Conservation (phyloP, 2,888 invertebrate species). For the Agrochola lychnidis region DNA sequence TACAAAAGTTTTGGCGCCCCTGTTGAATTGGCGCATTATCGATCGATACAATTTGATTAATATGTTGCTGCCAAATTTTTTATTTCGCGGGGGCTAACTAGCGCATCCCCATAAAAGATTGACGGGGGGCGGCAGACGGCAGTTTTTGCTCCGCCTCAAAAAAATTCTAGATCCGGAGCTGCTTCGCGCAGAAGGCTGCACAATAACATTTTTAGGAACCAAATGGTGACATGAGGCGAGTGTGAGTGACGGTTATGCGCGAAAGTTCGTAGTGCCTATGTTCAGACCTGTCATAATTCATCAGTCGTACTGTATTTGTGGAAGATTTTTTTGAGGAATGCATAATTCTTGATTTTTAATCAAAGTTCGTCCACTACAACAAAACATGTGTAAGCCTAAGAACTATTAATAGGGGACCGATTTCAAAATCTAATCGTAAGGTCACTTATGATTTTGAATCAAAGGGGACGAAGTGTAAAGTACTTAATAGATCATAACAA, state of each 20-base stretch:
- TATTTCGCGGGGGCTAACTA: too few relatives aligned
- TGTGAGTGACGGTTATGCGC: background rate
- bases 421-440: conserved; percentile 57
- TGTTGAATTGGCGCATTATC: too few relatives aligned
- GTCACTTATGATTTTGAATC: conserved; percentile 64
- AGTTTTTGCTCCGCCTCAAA: too few relatives aligned
- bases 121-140: too few relatives aligned
- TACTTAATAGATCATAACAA: conserved; percentile 13
- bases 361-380: conserved; percentile 3
- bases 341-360: conserved; percentile 8
- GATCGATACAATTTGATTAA: too few relatives aligned
- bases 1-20: too few relatives aligned
- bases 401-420: conserved; percentile 25
- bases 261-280: background rate
- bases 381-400: conserved; percentile 32
- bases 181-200: background rate
- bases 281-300: background rate
- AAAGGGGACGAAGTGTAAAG: conserved; percentile 33
- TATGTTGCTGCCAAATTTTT: too few relatives aligned
- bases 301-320: background rate
- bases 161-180: too few relatives aligned
- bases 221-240: background rate
- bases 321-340: conserved; percentile 35
- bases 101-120: too few relatives aligned
- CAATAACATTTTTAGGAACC: background rate